Evolutionary conservation across 2,797 vertebrate species (phyloP).

Genomic region (Phrynocephalus forsythii): DNA sequence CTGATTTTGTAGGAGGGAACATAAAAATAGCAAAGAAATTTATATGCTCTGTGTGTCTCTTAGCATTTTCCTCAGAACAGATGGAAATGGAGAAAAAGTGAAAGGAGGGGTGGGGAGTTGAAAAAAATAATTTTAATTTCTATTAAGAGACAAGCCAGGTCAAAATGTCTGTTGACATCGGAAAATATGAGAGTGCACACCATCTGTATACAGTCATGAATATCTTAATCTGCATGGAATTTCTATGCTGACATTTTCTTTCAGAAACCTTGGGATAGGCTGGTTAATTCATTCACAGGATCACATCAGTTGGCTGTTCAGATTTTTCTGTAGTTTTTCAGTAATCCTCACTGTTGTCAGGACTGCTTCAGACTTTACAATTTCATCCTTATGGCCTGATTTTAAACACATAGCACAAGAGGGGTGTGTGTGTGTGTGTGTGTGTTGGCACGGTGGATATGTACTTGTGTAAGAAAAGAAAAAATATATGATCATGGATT

Average conservation of each 20-base stretch:
- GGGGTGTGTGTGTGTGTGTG: too few species aligned
- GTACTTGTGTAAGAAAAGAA: not conserved
- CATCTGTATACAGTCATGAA: constrained; percentile 21
- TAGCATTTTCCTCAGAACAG: constrained; percentile 21
- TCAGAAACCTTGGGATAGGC: not conserved
- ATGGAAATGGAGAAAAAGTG: constrained; percentile 13
- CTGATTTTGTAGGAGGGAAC: constrained; percentile 10
- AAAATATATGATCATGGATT: not conserved
- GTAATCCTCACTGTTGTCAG: not conserved
- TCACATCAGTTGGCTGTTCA: not conserved
- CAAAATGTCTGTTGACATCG: constrained; percentile 28
- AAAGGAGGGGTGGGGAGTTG: not conserved
- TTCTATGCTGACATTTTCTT: not conserved
- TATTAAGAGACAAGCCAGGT: constrained; percentile 34
- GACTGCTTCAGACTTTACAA: not conserved
- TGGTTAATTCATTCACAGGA: not conserved
- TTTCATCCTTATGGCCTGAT: not conserved
- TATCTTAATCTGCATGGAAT: not conserved
- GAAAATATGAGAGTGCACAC: constrained; percentile 15
- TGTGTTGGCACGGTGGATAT: not conserved
- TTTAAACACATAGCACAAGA: not conserved
- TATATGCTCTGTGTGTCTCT: constrained; percentile 9
- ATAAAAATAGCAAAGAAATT: constrained; percentile 43
- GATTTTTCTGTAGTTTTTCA: not conserved
- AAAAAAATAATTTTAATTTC: constrained; percentile 25